A percentile compares a stretch with the other conserved stretches of the same genome.
These are phyloP conservation scores for Bombylius major DNA, from an alignment of 2,888 invertebrate species.

Conservation along the genomic window DNA sequence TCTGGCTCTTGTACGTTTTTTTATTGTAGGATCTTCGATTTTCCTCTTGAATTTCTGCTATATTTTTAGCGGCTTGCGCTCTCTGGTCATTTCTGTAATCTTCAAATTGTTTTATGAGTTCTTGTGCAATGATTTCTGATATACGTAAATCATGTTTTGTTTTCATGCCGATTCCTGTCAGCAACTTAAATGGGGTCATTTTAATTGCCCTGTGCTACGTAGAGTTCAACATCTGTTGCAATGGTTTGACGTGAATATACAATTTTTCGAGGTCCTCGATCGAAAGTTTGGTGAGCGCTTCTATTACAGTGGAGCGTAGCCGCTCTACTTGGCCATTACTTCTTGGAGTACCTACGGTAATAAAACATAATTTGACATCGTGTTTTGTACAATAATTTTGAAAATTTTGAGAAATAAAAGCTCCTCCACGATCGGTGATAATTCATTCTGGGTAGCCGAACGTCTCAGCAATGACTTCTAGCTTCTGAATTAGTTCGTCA, in stretches of 20 bases:
- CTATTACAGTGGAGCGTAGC: conserved; percentile 9
- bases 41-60: not conserved
- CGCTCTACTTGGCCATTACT: conserved; percentile 15
- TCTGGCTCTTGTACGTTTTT: too few relatives aligned
- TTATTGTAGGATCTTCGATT: not conserved
- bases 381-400: not conserved
- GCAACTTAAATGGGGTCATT: conserved; percentile 19
- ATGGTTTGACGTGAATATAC: conserved; percentile 17
- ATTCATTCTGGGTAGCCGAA: conserved; percentile 2
- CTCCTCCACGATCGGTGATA: conserved; percentile 1
- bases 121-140: not conserved
- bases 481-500: conserved; percentile 2
- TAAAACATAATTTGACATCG: not conserved
- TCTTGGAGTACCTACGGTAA: conserved; percentile 4
- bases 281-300: conserved; percentile 8
- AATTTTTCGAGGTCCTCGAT: conserved; percentile 18
- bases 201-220: conserved; percentile 8
- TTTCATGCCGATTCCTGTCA: conserved; percentile 15
- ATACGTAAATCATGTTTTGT: not conserved
- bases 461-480: not conserved
- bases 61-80: too few relatives aligned
- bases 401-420: conserved; percentile 2
- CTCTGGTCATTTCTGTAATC: not conserved
- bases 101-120: not conserved
- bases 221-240: too few relatives aligned